Base-by-base conservation (phyloP, 30 jellyfish, hydroid and myxozoan genomes). In the Chrysaora quinquecirrha region DNA sequence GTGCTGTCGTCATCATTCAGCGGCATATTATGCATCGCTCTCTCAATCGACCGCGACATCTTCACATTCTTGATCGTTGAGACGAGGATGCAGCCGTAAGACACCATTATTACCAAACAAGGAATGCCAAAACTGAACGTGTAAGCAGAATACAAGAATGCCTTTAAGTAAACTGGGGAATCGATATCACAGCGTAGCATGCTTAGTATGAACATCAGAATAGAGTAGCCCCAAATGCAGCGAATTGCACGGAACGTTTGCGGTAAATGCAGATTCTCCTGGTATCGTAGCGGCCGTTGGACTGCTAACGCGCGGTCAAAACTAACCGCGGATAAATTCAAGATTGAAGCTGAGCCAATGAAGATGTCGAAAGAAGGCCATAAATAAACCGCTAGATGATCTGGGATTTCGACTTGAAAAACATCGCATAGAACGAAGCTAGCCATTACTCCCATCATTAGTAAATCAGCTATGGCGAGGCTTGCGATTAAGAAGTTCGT, bases 261-360 rank as follows among this genome's bases (percentile, higher is more conserved):
- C 33, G 75, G 56, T 11, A 25, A 3, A 30, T 75, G 75, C 16
- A 80, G 29, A n/a, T 27, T 75, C 16, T 73, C 70, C 35, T 61
- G 73, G 82, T 90, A 90, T 28, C 34, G 74, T 20, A 83, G 62
- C 34, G 97, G 97, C 20, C 77, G 74, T 23, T 66, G 34, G 10
- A 90, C 93, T 6, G 97, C 97, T 27, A 75, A 31, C 30, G 89
- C 89, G 7, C 97, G 88, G 76, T 90, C 97, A 34, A 83, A 54
- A 64, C 97, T 90, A 23, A 90, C 97, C 20, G 92, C 96, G 27
- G 97, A 96, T 63, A 90, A 61, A 38, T 74, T 90, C 67, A 83
- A 19, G 1, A 90, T 72, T 19, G 97, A 90, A 16, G 96, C 97
- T 3, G 97, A 90, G 19, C 96, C 85, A 18, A 86, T 64, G 38